These are phyloP conservation scores for Macaca mulatta DNA, from an alignment of 2,113 vertebrate species.

Conservation along the genomic window DNA sequence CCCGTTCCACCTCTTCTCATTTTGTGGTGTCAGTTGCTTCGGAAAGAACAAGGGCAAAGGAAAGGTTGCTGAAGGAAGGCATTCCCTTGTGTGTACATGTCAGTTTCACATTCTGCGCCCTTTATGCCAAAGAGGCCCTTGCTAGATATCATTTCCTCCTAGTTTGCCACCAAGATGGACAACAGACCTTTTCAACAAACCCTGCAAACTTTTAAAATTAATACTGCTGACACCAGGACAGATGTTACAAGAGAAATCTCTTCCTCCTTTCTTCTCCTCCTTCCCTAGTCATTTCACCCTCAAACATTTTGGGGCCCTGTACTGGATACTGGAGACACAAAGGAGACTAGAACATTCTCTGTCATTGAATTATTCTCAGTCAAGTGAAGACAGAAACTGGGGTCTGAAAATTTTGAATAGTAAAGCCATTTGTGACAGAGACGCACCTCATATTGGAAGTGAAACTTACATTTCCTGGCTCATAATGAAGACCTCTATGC, in stretches of 20 bases:
- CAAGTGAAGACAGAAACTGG: neutral
- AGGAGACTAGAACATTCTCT: neutral
- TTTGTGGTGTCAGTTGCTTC: neutral
- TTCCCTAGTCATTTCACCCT: neutral
- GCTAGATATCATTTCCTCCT: neutral
- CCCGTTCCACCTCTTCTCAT: neutral
- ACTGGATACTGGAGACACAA: neutral
- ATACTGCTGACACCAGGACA: neutral
- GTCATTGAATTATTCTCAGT: neutral
- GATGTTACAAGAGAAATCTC: neutral
- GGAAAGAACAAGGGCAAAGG: neutral
- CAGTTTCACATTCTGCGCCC: neutral
- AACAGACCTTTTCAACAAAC: neutral
- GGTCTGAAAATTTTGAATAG: neutral
- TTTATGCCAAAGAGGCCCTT: neutral
- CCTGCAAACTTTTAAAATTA: neutral
- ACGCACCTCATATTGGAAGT: neutral
- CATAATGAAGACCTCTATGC: neutral
- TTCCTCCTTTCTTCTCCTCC: too few relatives aligned
- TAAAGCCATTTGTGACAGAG: neutral
- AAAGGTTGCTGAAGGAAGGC: neutral
- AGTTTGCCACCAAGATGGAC: neutral
- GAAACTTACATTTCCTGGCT: neutral
- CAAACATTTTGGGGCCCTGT: neutral
- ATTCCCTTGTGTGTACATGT: accelerated